Conservation (phyloP, 2,113 vertebrate species). For the Gymnocephalus cernua region DNA sequence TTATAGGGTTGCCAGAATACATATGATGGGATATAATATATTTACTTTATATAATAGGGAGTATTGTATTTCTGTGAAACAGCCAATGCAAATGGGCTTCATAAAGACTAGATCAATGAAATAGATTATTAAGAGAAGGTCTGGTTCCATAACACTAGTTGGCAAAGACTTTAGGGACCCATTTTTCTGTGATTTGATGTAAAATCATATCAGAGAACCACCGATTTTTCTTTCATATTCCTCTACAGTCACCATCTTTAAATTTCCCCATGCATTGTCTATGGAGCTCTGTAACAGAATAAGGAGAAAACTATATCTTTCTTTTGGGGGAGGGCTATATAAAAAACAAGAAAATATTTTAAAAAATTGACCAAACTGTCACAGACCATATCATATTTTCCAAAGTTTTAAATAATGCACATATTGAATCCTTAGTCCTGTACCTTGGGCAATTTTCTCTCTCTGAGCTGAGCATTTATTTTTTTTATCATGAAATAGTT, state of each 20-base stretch:
- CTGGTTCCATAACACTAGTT: neutral
- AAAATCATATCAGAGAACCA: neutral
- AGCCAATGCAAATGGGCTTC: neutral
- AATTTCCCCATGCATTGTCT: neutral
- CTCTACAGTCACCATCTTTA: neutral
- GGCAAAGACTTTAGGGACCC: neutral
- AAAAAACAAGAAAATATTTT: no score
- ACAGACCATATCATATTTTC: neutral
- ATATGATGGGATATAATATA: neutral
- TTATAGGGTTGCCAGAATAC: neutral
- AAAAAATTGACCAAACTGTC: neutral
- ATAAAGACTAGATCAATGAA: neutral
- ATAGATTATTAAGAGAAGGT: neutral
- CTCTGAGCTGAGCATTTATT: neutral
- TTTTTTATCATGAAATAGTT: neutral
- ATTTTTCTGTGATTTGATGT: neutral
- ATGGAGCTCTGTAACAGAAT: neutral
- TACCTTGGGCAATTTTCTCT: neutral
- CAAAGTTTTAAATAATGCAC: slow-evolving; percentile 10
- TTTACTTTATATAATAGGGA: no score
- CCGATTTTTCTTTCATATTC: neutral
- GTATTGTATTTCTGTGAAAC: neutral
- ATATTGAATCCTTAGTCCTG: slow-evolving; percentile 8
- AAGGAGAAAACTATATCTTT: neutral
- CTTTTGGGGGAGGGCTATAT: neutral